Evolutionary conservation across 2,888 invertebrate genomes (phyloP).

Genomic region (Trachelus tabidus): DNA sequence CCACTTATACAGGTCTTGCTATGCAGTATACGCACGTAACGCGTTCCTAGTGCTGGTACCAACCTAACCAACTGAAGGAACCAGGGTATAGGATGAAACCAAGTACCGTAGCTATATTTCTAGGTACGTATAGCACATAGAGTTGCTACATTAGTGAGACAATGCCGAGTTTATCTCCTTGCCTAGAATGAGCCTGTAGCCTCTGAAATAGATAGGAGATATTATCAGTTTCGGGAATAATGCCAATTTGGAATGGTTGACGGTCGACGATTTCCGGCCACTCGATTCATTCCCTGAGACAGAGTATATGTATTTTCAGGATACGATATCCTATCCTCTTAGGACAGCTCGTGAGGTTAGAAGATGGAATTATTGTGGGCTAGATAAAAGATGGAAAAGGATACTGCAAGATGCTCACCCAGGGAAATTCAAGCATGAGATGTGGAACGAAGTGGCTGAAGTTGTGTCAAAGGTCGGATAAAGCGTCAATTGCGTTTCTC

Average conservation of each 20-base stretch:
- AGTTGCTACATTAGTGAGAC: background rate
- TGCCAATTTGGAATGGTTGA: background rate
- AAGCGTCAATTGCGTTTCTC: background rate
- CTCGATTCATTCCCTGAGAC: background rate
- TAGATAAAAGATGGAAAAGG: background rate
- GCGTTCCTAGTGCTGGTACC: constrained; percentile 15
- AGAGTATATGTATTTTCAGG: background rate
- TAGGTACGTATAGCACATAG: background rate
- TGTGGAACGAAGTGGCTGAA: background rate
- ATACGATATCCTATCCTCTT: background rate
- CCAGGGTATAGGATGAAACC: background rate
- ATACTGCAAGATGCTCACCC: background rate
- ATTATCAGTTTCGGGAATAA: background rate
- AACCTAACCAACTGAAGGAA: background rate
- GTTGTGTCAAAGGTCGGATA: background rate
- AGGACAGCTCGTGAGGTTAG: background rate
- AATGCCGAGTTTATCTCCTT: background rate
- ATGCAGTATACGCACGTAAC: constrained; percentile 24
- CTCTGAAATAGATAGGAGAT: background rate
- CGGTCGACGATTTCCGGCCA: background rate
- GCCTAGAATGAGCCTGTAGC: background rate
- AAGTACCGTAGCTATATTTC: background rate
- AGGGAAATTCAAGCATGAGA: background rate
- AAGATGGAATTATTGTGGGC: background rate
- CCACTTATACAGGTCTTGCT: constrained; percentile 7